Evolutionary conservation across 2,113 vertebrate genomes (phyloP).

Genomic region (Copsychus sechellarum): DNA sequence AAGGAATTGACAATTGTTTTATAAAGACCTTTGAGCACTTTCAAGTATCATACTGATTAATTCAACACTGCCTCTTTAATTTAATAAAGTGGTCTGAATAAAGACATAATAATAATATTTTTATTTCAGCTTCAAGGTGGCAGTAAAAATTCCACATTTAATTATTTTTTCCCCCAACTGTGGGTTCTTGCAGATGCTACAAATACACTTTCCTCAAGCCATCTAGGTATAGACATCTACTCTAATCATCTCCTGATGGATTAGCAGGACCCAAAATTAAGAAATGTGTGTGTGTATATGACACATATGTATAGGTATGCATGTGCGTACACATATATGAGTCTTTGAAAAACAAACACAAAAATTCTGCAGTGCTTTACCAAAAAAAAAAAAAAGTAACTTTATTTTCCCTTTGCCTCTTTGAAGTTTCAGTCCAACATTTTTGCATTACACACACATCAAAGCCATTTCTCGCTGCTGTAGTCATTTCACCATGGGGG

Average conservation of each 20-base stretch:
- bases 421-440: not conserved
- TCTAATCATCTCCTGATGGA: not conserved
- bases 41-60: not conserved
- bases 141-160: not conserved
- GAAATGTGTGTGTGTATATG: not conserved
- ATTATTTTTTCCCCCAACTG: fast-evolving
- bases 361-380: not conserved
- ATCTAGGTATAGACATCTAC: not conserved
- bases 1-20: not conserved
- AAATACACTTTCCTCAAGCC: not conserved
- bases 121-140: not conserved
- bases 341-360: not conserved
- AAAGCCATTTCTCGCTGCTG: not conserved
- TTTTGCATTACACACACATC: not conserved
- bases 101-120: not conserved
- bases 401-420: not conserved
- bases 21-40: not conserved
- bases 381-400: not conserved
- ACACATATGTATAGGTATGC: fast-evolving
- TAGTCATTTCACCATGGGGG: fast-evolving
- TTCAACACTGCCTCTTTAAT: not conserved
- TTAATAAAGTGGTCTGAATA: not conserved
- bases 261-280: not conserved
- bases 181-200: not conserved
- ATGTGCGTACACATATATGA: not conserved